phyloP scores from a whole-genome alignment of 2,888 invertebrate species.

The Marasmarcha lunaedactyla region DNA sequence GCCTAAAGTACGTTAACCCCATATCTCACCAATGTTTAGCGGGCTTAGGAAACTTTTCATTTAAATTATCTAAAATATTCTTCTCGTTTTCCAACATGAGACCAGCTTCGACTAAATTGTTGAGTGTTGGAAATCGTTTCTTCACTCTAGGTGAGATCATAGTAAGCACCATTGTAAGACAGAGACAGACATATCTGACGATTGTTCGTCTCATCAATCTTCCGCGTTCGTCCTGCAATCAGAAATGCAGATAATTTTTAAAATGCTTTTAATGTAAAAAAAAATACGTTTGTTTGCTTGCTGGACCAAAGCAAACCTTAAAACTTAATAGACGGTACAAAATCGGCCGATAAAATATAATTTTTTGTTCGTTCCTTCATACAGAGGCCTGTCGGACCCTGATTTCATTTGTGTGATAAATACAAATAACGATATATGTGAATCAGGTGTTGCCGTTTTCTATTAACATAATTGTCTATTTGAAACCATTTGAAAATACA shows the following conservation, averaged over 20 bases:
- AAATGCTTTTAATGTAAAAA: no score
- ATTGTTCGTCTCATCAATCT: slow-evolving; percentile 86
- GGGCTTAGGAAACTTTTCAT: slow-evolving; percentile 84
- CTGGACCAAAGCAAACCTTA: not conserved
- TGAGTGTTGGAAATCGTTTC: slow-evolving; percentile 86
- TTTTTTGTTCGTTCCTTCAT: no score
- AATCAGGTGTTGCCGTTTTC: no score
- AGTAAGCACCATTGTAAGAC: slow-evolving; percentile 87
- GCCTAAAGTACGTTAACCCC: no score
- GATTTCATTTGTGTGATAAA: no score
- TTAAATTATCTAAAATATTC: slow-evolving; percentile 80
- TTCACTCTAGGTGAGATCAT: slow-evolving; percentile 91
- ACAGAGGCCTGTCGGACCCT: no score
- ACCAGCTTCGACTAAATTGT: slow-evolving; percentile 88
- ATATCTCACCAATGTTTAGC: slow-evolving; percentile 87
- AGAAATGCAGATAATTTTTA: no score
- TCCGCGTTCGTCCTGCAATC: slow-evolving; percentile 79
- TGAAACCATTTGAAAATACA: no score
- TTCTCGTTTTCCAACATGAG: slow-evolving; percentile 85
- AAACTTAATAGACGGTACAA: not conserved
- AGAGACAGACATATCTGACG: slow-evolving; percentile 86
- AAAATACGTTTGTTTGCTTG: not conserved
- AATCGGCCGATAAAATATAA: not conserved
- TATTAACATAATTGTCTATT: no score
- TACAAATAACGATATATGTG: no score